Evolutionary conservation across 1,140 invertebrate genomes (phyloP).

Genomic region (Vanessa atalanta): DNA sequence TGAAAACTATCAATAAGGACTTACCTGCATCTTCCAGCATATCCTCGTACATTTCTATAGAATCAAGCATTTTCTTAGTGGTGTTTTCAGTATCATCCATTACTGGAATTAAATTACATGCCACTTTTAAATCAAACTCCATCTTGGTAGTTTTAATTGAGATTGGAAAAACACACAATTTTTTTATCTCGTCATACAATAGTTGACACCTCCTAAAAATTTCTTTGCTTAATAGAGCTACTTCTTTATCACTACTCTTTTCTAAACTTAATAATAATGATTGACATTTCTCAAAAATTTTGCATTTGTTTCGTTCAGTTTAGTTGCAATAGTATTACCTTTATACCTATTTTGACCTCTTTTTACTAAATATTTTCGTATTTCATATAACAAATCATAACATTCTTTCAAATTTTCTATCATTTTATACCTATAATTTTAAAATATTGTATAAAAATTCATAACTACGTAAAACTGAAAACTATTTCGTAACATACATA

Average conservation of each 20-base stretch:
- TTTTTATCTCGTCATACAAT: constrained; percentile 6
- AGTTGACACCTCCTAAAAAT: not conserved
- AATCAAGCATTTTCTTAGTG: constrained; percentile 1
- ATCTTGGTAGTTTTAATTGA: not conserved
- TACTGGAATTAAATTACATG: constrained; percentile 6
- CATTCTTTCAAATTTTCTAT: constrained; percentile 2
- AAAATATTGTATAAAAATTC: constrained; percentile 5
- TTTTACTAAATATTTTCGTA: constrained; percentile 6
- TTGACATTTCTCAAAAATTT: constrained; percentile 4
- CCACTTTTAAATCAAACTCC: constrained; percentile 4
- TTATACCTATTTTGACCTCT: constrained; percentile 1
- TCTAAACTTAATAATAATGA: constrained; percentile 6
- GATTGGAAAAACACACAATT: not conserved
- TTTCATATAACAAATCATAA: not conserved
- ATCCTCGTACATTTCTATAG: not conserved
- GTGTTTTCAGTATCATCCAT: constrained; percentile 3
- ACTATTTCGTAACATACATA: constrained; percentile 3
- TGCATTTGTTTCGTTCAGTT: not conserved
- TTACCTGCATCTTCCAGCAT: constrained; percentile 1
- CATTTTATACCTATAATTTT: constrained; percentile 4
- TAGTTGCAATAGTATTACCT: not conserved
- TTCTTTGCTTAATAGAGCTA: constrained; percentile 5
- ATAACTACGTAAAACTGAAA: constrained; percentile 1
- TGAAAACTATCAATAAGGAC: constrained; percentile 1
- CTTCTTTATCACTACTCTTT: constrained; percentile 4